phyloP scores from a whole-genome alignment of 2,113 vertebrate genomes.

The Crotalus helleri region DNA sequence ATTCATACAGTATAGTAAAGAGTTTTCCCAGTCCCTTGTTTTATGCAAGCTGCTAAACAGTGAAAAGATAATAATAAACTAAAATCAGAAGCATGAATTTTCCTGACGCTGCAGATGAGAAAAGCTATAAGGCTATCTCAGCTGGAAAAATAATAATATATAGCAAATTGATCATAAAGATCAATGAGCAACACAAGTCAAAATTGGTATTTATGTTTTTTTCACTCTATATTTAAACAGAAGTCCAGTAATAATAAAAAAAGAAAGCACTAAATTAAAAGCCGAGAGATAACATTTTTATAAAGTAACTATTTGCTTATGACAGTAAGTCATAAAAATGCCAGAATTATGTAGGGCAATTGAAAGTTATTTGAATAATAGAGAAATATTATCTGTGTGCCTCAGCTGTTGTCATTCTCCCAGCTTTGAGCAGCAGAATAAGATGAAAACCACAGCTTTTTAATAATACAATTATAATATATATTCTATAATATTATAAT shows the following conservation, averaged over 20 bases:
- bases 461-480: neutral
- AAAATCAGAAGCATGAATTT: constrained; percentile 4
- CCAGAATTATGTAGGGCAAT: constrained; percentile 70
- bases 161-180: constrained; percentile 52
- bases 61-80: constrained; percentile 10
- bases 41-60: neutral
- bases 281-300: constrained; percentile 75
- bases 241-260: constrained; percentile 66
- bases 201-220: constrained; percentile 68
- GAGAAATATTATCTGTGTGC: constrained; percentile 51
- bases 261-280: constrained; percentile 78
- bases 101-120: constrained; percentile 28
- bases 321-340: constrained; percentile 75
- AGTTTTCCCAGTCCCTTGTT: neutral
- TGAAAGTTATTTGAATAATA: constrained; percentile 74
- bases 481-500: neutral
- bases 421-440: constrained; percentile 52
- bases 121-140: constrained; percentile 30
- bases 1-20: neutral
- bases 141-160: constrained; percentile 41
- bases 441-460: constrained; percentile 1
- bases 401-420: constrained; percentile 62
- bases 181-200: constrained; percentile 69
- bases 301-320: constrained; percentile 77
- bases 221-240: constrained; percentile 69